Evolutionary conservation across 2,113 vertebrate genomes (phyloP), one percentile per base, ranked within the genome.

Genomic region (Cyprinus carpio): DNA sequence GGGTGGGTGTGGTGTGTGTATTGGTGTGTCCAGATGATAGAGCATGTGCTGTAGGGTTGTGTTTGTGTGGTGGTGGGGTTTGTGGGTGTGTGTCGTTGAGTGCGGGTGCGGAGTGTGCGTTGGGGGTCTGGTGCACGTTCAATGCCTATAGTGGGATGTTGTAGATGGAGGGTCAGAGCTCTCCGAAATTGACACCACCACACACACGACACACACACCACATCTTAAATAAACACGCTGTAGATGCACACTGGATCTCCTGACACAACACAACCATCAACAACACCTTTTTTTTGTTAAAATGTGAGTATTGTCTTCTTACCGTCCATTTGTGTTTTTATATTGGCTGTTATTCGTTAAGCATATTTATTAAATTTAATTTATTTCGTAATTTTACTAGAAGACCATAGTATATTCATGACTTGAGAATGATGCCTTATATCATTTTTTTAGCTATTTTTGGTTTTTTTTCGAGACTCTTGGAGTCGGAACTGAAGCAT

Each of bases 61-160:
- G 27, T 56, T 37, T 16, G 91, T 89, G 40, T 75, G 23, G n/a
- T n/a, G n/a, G n/a, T n/a, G n/a, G n/a, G n/a, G n/a, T n/a, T n/a
- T 76, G 40, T 81, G 40, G 75, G 56, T 86, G 64, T 62, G 75
- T 72, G n/a, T n/a, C n/a, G n/a, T n/a, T n/a, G n/a, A n/a, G 34
- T 62, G 49, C 1, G 34, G 25, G 25, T 29, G 62, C 29, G 10
- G 65, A n/a, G n/a, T n/a, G 64, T n/a, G 27, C 37, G 51, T 16
- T n/a, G n/a, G n/a, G 91, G 90, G 89, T 89, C 34, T 0, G 34
- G 34, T 40, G n/a, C 67, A 89, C 80, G 90, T 90, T 89, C 89
- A 71, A 27, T 84, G 80, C 87, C 90, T 91, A 87, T 88, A 91
- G 92, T 89, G 76, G 86, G 72, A 88, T 89, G 85, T 87, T 88